A percentile compares a stretch with the other conserved stretches of the same genome.
Conservation (phyloP, 2,888 invertebrate genomes). For the Cantharis flavilabris region DNA sequence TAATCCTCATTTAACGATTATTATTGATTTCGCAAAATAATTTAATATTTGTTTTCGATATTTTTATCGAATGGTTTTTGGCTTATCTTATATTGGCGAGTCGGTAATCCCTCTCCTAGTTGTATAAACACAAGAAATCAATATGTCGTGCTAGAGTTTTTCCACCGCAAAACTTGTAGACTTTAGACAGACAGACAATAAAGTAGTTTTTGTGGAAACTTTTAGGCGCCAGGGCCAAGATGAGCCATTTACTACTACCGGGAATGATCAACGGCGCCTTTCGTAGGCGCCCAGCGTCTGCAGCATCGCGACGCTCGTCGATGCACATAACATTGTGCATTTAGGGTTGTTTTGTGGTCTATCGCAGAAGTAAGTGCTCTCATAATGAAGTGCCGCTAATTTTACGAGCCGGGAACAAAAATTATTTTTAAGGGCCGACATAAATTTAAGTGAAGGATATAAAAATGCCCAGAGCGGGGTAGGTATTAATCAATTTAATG, state of each 20-base stretch:
- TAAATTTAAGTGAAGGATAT: not conserved
- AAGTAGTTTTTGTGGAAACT: conserved; percentile 30
- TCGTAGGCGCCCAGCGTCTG: conserved; percentile 32
- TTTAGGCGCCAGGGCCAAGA: conserved; percentile 35
- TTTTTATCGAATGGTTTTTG: not conserved
- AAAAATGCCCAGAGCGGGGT: not conserved
- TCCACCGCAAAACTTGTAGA: conserved; percentile 7
- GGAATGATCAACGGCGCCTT: conserved; percentile 33
- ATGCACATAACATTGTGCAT: conserved; percentile 22
- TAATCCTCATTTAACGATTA: no score
- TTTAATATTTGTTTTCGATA: not conserved
- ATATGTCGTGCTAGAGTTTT: conserved; percentile 3
- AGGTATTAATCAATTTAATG: not conserved
- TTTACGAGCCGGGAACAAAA: not conserved
- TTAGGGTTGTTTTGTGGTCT: conserved; percentile 7
- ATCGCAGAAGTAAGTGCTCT: conserved; percentile 1
- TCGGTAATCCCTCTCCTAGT: conserved; percentile 3
- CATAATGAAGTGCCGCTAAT: not conserved
- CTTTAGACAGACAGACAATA: conserved; percentile 9
- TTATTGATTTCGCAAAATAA: not conserved
- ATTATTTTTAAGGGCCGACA: not conserved
- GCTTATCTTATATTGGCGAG: conserved; percentile 6
- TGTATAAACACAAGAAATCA: conserved; percentile 4
- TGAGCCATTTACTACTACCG: conserved; percentile 36
- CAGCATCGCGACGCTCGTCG: conserved; percentile 25